Evolutionary conservation across 2,888 invertebrate genomes (phyloP), one percentile per base, ranked within the genome.

Genomic region (Dynastes hyllus): DNA sequence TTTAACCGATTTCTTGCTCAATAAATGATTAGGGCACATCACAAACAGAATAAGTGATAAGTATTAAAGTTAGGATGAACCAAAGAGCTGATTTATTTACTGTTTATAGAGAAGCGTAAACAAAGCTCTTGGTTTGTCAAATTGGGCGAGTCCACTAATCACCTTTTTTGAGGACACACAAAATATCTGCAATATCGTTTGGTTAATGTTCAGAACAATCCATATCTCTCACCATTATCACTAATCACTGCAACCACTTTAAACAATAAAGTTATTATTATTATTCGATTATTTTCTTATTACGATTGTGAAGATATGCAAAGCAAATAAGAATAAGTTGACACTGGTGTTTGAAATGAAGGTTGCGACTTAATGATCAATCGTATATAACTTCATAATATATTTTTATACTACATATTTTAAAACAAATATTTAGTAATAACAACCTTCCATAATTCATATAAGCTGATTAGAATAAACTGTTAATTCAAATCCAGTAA

Each of bases 1-100:
- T 90, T 91, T 91, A 89, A 87, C 86, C 80, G 88, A 88, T 85
- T 86, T 87, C 85, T 88, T 88, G 83, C 83, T 86, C 83, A 87
- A 83, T 88, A 90, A 90, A 89, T 90, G 90, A 91, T 92, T 92
- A 89, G 92, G 92, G 92, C 90, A 92, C 93, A 93, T 93, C 91
- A 93, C 93, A 93, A 91, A 91, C 89, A 85, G 86, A 86, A 90
- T 90, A 86, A 87, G 88, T 86, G 88, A 71, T 80, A 77, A 50
- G 78, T 81, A 32, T 16, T 73, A 51, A 51, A 63, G 70, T 79
- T 63, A 65, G 65, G 66, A 27, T 71, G 27, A 77, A 65, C 76
- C 70, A 45, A 53, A 37, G 66, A 78, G 75, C 71, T 67, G 70
- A 63, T 77, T 80, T 78, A 66, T 77, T 67, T 77, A 76, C 76